Evolutionary conservation across 2,797 vertebrate species (phyloP), one percentile per base, ranked within the genome.

Genomic region (Xyrichtys novacula): DNA sequence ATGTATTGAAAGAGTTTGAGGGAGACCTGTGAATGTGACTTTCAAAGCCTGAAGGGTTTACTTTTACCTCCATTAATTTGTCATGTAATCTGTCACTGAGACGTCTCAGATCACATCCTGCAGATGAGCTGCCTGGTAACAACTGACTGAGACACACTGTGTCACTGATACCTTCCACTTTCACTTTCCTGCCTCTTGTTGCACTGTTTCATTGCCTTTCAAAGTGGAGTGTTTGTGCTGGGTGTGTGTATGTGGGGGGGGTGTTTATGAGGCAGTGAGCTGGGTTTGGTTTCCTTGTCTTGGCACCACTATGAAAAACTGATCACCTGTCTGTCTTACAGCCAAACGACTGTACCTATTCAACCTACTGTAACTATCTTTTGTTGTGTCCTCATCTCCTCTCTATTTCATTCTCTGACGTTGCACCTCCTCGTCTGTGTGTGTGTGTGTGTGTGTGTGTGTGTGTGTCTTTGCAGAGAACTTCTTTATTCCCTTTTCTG

Each of bases 171-270:
- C 71, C 19, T 81, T 58, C 71, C 7, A 71, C 87, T 86, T 88
- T 90, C 88, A 80, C 79, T 87, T 71, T 82, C 62, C 69, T 63
- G 69, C 88, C 85, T 90, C 88, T 66, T 55, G 84, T 91, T 91
- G 90, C 86, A 83, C 76, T 36, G 34, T 70, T 65, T 68, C 67
- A 76, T 53, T 77, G 74, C 72, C 44, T 31, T 81, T 52, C 61
- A 64, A 22, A 64, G 61, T 58, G 29, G 52, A 38, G 62, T 48
- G 62, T 68, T 56, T 64, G 72, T n/a, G 50, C 29, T 50, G 39
- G 26, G 31, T 59, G 52, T 43, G 43, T 56, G 59, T 39, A 28
- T 39, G 43, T 60, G 57, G 39, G 34, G 36, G 57, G 42, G 83
- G 65, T 69, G 55, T 74, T 57, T 81, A 44, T 48, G 71, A 62